Percentiles rank a stretch among this genome's conserved stretches.
Conservation (phyloP, 2,888 invertebrate species). For the Crepidodera aurea region DNA sequence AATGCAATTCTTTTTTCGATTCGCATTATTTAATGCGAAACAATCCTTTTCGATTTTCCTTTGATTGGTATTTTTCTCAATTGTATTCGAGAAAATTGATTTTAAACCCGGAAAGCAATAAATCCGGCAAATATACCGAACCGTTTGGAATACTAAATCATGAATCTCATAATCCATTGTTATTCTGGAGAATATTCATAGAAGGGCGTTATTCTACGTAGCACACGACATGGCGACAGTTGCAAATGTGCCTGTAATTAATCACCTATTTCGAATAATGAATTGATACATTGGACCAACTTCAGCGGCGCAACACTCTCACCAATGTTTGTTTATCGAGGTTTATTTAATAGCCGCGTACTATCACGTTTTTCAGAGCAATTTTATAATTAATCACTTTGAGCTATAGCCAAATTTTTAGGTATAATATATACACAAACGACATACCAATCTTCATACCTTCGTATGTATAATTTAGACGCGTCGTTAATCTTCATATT, state of each 20-base stretch:
- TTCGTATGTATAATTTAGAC: too few relatives aligned
- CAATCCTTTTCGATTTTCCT: too few relatives aligned
- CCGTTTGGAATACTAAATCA: constrained; percentile 22
- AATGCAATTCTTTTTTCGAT: too few relatives aligned
- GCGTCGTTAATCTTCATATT: too few relatives aligned
- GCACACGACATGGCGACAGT: constrained; percentile 26
- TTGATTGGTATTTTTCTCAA: neutral
- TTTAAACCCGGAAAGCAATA: constrained; percentile 18
- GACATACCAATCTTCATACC: too few relatives aligned
- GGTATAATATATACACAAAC: too few relatives aligned
- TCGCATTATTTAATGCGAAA: too few relatives aligned
- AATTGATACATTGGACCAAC: constrained; percentile 33
- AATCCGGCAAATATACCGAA: constrained; percentile 10
- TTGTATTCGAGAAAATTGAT: constrained; percentile 18
- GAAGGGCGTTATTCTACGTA: constrained; percentile 19
- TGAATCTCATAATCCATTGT: constrained; percentile 34
- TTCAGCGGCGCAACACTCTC: neutral
- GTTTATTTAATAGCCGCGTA: too few relatives aligned
- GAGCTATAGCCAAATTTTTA: too few relatives aligned
- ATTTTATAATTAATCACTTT: too few relatives aligned
- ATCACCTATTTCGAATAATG: constrained; percentile 34
- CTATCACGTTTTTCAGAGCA: too few relatives aligned
- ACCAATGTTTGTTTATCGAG: too few relatives aligned
- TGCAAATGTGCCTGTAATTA: constrained; percentile 32
- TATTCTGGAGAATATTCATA: constrained; percentile 30